Conservation (phyloP, 2,888 invertebrate genomes). For the Thumatha senex region DNA sequence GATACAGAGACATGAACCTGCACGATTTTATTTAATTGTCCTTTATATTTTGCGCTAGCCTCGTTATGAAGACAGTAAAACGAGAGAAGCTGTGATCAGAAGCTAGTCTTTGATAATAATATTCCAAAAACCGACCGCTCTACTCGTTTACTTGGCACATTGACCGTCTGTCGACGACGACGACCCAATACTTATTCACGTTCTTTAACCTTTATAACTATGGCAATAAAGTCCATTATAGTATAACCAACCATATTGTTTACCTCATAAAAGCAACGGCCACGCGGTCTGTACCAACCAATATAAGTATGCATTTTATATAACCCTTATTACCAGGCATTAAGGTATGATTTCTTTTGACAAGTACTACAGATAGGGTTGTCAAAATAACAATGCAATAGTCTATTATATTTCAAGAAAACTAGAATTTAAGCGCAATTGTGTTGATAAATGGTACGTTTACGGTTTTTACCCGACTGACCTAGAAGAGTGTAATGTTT, state of each 20-base stretch:
- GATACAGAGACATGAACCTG: no score
- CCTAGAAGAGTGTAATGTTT: constrained; percentile 35
- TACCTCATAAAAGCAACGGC: not conserved
- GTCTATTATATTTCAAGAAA: constrained; percentile 57
- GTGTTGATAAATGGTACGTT: constrained; percentile 20
- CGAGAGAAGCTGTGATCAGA: no score
- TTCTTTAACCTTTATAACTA: not conserved
- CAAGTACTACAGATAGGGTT: not conserved
- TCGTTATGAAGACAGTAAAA: no score
- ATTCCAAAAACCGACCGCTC: not conserved
- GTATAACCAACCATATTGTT: not conserved
- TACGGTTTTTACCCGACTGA: not conserved
- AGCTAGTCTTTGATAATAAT: not conserved
- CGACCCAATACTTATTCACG: not conserved
- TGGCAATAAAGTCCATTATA: not conserved
- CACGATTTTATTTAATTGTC: no score
- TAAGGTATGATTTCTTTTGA: not conserved
- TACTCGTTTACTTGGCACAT: constrained; percentile 1
- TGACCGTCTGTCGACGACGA: constrained; percentile 1
- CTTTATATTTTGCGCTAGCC: no score
- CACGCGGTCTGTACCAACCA: not conserved
- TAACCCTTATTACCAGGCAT: not conserved
- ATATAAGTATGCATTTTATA: not conserved
- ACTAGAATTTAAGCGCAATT: constrained; percentile 14
- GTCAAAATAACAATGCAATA: constrained; percentile 57